Evolutionary conservation across 2,113 vertebrate genomes (phyloP).

Genomic region (Polypterus senegalus): DNA sequence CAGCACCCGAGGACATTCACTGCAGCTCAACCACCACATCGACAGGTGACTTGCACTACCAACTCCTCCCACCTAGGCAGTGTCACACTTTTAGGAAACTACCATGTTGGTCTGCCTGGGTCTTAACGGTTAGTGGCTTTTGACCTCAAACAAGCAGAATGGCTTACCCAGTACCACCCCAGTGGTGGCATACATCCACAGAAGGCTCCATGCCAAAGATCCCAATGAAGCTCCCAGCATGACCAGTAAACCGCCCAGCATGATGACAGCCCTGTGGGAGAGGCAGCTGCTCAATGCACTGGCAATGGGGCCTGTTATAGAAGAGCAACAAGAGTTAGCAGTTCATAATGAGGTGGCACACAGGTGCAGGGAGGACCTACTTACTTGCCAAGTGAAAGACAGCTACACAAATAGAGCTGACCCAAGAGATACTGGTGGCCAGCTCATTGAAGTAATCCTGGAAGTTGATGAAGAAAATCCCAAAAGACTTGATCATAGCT

Average conservation of each 20-base stretch:
- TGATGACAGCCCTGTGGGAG: slow-evolving; percentile 35
- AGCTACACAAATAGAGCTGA: slow-evolving; percentile 46
- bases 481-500: slow-evolving; percentile 50
- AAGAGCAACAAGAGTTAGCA: neutral
- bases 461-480: slow-evolving; percentile 60
- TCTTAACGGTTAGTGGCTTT: too few species aligned
- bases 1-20: too few species aligned
- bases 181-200: slow-evolving; percentile 40
- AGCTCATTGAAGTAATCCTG: slow-evolving; percentile 46
- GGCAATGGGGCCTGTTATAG: slow-evolving; percentile 35
- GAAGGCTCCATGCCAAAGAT: slow-evolving; percentile 35
- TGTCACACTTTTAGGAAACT: too few species aligned
- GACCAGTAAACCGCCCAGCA: slow-evolving; percentile 31
- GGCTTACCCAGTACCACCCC: slow-evolving; percentile 39
- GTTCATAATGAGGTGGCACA: neutral
- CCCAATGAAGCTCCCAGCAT: slow-evolving; percentile 33
- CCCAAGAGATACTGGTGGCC: slow-evolving; percentile 56
- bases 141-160: too few species aligned
- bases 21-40: too few species aligned
- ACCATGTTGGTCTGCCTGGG: too few species aligned
- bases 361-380: neutral
- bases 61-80: too few species aligned
- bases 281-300: slow-evolving; percentile 29
- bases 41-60: too few species aligned
- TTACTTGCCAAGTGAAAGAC: slow-evolving; percentile 55